Percentiles rank a stretch among this genome's conserved stretches.
These are phyloP conservation scores for Phengaris alcon DNA, from an alignment of 2,888 invertebrate species.

Conservation along the genomic window DNA sequence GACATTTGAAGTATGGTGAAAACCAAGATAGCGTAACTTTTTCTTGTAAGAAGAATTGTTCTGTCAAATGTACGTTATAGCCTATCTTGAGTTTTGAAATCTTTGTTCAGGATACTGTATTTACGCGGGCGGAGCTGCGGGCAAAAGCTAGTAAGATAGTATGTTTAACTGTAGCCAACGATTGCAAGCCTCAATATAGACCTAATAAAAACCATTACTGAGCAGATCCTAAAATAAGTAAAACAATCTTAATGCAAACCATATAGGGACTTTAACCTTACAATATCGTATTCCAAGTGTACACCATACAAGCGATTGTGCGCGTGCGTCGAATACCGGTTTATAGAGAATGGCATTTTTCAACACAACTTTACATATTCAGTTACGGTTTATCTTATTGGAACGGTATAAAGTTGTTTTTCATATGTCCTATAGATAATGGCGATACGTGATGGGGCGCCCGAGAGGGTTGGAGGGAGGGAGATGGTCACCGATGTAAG, in stretches of 20 bases:
- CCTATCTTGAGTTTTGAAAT: too few species aligned
- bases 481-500: too few species aligned
- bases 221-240: conserved; percentile 56
- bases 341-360: conserved; percentile 50
- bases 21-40: too few species aligned
- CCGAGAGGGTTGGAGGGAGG: too few species aligned
- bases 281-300: conserved; percentile 58
- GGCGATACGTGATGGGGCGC: too few species aligned
- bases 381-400: conserved; percentile 43
- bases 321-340: conserved; percentile 61
- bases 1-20: too few species aligned
- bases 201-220: conserved; percentile 14
- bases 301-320: conserved; percentile 57
- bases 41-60: too few species aligned
- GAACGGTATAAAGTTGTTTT: conserved; percentile 42
- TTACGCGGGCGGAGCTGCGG: too few species aligned
- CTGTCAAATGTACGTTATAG: too few species aligned
- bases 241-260: conserved; percentile 63
- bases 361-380: conserved; percentile 44
- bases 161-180: not conserved
- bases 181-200: not conserved
- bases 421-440: not conserved
- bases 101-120: too few species aligned
- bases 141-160: too few species aligned
- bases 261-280: conserved; percentile 57